Evolutionary conservation across 2,797 vertebrate species (phyloP), one percentile per base, ranked within the genome.

Genomic region (Nyctalus aviator): DNA sequence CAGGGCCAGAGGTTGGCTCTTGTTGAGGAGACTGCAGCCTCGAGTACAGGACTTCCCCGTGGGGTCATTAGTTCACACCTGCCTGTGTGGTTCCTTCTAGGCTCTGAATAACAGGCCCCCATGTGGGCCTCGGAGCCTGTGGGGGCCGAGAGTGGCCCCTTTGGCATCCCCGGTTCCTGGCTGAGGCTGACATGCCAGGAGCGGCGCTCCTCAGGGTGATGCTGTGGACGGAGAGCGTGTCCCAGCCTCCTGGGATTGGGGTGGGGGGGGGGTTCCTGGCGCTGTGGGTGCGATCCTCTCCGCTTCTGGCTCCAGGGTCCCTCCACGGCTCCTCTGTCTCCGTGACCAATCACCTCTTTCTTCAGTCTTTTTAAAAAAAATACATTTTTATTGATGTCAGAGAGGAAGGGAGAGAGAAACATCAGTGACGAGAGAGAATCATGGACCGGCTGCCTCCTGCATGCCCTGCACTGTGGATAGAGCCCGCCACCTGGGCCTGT

Each of bases 61-160:
- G n/a, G 64, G 9, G 8, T 4, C 17, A 4, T 32, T 18, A 3
- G n/a, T 66, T 66, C 64, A 20, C n/a, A 4, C 64, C 64, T 15
- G 10, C n/a, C 64, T 9, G n/a, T 18, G 64, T 18, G 64, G 64
- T 35, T 68, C 17, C 64, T 20, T 32, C 17, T 3, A 12, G 64
- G 18, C 64, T n/a, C 30, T 18, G n/a, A 32, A n/a, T 18, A 14
- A 3, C 14, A 6, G 30, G 2, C 62, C 62, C 6, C 62, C 62
- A 4, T n/a, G 62, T 14, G 17, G 64, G 62, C 64, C 64, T 32
- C 64, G 6, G 64, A 20, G n/a, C 64, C 17, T 18, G 64, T 20
- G 17, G 15, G n/a, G 18, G n/a, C 0, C 3, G 17, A 4, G 0
- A 0, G n/a, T 10, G 64, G 64, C 64, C 64, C n/a, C n/a, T 1